phyloP scores from a whole-genome alignment of 1,140 invertebrate species.

The Proales similis region DNA sequence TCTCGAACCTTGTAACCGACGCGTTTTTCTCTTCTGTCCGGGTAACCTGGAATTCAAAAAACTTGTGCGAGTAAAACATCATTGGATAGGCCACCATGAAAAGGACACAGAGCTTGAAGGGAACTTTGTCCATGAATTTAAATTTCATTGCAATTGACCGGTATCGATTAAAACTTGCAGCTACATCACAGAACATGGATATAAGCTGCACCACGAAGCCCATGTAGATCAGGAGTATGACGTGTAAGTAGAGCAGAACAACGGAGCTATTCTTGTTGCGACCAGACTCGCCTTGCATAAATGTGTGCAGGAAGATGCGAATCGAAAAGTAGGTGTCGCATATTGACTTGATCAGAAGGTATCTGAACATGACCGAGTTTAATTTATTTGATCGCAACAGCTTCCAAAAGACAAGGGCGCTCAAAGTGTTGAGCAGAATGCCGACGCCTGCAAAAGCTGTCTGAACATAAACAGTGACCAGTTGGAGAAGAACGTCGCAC shows the following conservation, averaged over 20 bases:
- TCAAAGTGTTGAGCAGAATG: constrained; percentile 3
- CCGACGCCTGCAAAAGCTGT: no score
- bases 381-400: background rate
- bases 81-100: background rate
- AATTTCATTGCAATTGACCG: constrained; percentile 1
- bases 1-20: no score
- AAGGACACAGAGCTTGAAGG: background rate
- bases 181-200: constrained; percentile 34
- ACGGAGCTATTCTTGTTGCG: background rate
- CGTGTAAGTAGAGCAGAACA: constrained; percentile 3
- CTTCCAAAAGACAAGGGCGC: constrained; percentile 4
- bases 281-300: constrained; percentile 7
- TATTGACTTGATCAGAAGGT: constrained; percentile 28
- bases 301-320: constrained; percentile 3
- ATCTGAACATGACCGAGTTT: constrained; percentile 33
- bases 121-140: constrained; percentile 3
- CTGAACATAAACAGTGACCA: no score
- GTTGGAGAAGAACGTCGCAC: no score
- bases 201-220: constrained; percentile 14
- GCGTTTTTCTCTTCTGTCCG: no score
- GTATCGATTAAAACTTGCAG: constrained; percentile 18
- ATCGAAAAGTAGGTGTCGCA: constrained; percentile 25
- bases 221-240: constrained; percentile 24
- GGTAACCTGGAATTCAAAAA: no score
- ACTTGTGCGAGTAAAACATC: constrained; percentile 29